These are phyloP conservation scores for Cynodonichthys magdalenae DNA, from an alignment of 2,797 vertebrate genomes.

Conservation along the genomic window DNA sequence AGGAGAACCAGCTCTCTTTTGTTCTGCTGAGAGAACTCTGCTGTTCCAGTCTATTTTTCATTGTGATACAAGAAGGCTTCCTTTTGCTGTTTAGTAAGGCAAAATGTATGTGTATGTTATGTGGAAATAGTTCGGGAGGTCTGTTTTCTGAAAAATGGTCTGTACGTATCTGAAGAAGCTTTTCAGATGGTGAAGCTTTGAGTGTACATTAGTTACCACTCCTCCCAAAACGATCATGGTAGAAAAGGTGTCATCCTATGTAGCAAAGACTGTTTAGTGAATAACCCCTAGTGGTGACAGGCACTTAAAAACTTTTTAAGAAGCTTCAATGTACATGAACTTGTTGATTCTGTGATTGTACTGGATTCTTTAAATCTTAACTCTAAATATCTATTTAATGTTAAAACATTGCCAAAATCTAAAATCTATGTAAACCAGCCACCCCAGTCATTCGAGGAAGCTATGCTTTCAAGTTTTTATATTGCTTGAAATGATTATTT, in stretches of 20 bases:
- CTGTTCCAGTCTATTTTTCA: constrained; percentile 12
- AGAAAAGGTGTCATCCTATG: constrained; percentile 29
- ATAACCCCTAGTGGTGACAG: constrained; percentile 7
- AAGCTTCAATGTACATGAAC: neutral
- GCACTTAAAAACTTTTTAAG: neutral
- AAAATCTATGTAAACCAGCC: no score
- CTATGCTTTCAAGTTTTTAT: no score
- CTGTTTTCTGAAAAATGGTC: constrained; percentile 39
- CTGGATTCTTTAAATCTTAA: no score
- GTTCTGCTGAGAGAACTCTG: constrained; percentile 1
- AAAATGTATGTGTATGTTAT: constrained; percentile 49
- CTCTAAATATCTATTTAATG: no score
- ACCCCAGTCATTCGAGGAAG: no score
- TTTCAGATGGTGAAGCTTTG: constrained; percentile 63
- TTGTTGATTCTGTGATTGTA: neutral
- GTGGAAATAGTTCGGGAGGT: constrained; percentile 17
- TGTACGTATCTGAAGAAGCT: constrained; percentile 40
- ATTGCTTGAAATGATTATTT: no score
- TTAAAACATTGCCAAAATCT: no score
- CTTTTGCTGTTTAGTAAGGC: constrained; percentile 13
- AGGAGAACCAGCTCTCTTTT: constrained; percentile 14
- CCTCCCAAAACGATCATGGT: constrained; percentile 35
- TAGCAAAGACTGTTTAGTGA: constrained; percentile 34
- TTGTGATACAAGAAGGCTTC: constrained; percentile 10
- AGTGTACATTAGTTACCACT: constrained; percentile 56